Conservation (phyloP, 1,140 invertebrate species). For the Pachyrhynchus sulphureomaculatus region DNA sequence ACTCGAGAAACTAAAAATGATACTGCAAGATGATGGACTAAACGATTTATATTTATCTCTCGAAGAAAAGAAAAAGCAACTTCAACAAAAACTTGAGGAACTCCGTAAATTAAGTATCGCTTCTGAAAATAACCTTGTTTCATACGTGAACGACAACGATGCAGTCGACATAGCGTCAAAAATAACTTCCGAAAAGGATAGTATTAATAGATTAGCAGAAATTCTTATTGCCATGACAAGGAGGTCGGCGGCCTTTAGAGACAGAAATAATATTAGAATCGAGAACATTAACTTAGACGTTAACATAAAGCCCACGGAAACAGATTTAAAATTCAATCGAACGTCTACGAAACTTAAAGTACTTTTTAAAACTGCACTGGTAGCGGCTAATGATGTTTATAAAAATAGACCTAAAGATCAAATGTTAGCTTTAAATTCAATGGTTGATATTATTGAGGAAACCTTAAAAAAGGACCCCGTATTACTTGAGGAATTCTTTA, state of each 20-base stretch:
- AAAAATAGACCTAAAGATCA: conserved; percentile 49
- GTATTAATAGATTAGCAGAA: conserved; percentile 46
- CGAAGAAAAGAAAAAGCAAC: conserved; percentile 45
- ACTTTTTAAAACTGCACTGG: conserved; percentile 46
- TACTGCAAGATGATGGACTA: conserved; percentile 45
- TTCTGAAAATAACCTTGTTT: conserved; percentile 43
- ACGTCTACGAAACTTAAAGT: conserved; percentile 43
- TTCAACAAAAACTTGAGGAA: conserved; percentile 47
- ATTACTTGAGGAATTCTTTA: conserved; percentile 38
- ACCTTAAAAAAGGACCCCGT: conserved; percentile 36
- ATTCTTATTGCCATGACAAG: conserved; percentile 47
- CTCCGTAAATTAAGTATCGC: conserved; percentile 42
- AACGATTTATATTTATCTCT: conserved; percentile 43
- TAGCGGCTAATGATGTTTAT: conserved; percentile 48
- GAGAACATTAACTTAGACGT: conserved; percentile 45
- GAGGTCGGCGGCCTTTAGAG: conserved; percentile 43
- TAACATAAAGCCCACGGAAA: conserved; percentile 32
- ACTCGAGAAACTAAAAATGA: conserved; percentile 38
- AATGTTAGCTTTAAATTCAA: conserved; percentile 40
- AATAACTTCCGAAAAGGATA: conserved; percentile 43
- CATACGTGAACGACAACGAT: conserved; percentile 43
- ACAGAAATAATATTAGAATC: conserved; percentile 45
- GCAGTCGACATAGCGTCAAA: conserved; percentile 42
- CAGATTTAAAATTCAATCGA: conserved; percentile 40
- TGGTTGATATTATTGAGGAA: conserved; percentile 42